Base-by-base conservation (phyloP, 2,113 vertebrate species). In the Brienomyrus longianalis region DNA sequence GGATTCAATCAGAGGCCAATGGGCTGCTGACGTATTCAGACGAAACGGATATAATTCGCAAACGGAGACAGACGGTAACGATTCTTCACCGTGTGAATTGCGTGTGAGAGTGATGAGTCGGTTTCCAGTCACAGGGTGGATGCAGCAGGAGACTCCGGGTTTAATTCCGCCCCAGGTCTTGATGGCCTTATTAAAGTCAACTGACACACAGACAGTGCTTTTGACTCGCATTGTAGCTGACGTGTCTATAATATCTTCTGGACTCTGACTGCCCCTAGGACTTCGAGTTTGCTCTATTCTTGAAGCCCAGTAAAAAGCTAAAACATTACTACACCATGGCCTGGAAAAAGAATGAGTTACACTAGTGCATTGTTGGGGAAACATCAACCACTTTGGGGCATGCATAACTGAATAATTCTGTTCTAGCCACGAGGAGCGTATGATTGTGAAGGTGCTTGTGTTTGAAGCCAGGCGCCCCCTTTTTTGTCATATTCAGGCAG, bases 261-360 rank as follows among this genome's bases (percentile, higher is more conserved):
- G 92, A 92, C 89, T 39, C 90, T 91, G 90, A 90, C 91, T 90
- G 83, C 92, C 91, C 92, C 91, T 92, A 88, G 92, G 92, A 90
- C 91, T 89, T 87, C 92, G 90, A 45, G 13, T 87, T 83, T 91
- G 90, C 89, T 74, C 43, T 62, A 88, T 50, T 47, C 62, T 50
- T 31, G 43, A 50, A 88, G 45, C 10, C 3, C 9, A 35, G 23
- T 31, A 8, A 86, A n/a, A 52, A 52, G 27, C 66, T 50, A 39
- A 89, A 31, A 31, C 70, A 89, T 80, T 83, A 39, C 11, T 27
- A 39, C 70, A 77, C 62, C 47, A 85, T 27, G 19, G 45, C 21
- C 43, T 50, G 21, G 83, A 21, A 86, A 27, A 88, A 70, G 21
- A 23, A 85, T 8, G 1, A 15, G 23, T 47, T 51, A n/a, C 48